Conservation (phyloP, 2,888 invertebrate species). For the Polydrusus cervinus region DNA sequence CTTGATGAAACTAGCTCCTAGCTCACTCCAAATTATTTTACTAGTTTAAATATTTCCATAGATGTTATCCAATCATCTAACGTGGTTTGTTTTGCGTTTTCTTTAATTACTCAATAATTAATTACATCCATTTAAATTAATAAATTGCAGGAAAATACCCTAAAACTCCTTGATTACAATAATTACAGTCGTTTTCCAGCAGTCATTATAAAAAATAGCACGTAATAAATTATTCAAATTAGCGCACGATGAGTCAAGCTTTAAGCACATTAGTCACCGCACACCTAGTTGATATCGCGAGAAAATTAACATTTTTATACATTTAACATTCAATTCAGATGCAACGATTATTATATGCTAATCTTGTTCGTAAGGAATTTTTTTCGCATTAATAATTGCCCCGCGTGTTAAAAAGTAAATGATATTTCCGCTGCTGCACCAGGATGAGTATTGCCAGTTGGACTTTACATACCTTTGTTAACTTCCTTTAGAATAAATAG, state of each 20-base stretch:
- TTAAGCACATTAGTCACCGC: slow-evolving; percentile 51
- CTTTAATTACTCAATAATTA: not conserved
- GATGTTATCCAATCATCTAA: too few species aligned
- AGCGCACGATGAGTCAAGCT: slow-evolving; percentile 50
- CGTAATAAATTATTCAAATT: slow-evolving; percentile 52
- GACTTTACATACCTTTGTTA: not conserved
- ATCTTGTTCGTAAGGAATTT: slow-evolving; percentile 51
- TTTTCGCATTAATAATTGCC: slow-evolving; percentile 47
- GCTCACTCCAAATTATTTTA: too few species aligned
- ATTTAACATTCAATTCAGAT: slow-evolving; percentile 51
- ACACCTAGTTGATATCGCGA: slow-evolving; percentile 50
- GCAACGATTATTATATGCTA: slow-evolving; percentile 53
- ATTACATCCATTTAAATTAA: not conserved
- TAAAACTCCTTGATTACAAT: slow-evolving; percentile 14
- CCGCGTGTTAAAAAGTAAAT: slow-evolving; percentile 35
- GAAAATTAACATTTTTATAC: slow-evolving; percentile 50
- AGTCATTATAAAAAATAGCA: slow-evolving; percentile 38
- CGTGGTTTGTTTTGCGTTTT: too few species aligned
- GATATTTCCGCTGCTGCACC: slow-evolving; percentile 34
- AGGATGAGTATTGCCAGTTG: not conserved
- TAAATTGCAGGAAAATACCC: not conserved
- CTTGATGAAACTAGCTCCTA: too few species aligned
- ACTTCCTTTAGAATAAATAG: not conserved
- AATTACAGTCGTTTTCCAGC: slow-evolving; percentile 17
- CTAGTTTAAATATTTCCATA: too few species aligned